Percentiles rank a stretch among this genome's conserved stretches.
Evolutionary conservation across 1,140 invertebrate genomes (phyloP).

Genomic region (silkworm (Bombyx mori)): DNA sequence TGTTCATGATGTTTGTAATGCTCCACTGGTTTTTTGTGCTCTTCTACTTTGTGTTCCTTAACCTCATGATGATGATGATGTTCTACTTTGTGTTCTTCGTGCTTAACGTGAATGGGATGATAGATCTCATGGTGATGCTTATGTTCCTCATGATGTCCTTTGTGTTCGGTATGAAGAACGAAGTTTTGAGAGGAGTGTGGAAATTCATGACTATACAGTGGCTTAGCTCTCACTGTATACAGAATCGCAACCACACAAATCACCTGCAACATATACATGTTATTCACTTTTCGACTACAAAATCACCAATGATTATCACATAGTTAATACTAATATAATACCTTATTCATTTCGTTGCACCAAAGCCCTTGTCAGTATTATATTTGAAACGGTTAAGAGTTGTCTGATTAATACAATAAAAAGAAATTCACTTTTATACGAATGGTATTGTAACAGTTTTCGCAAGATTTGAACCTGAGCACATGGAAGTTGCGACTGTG

Average conservation of each 20-base stretch:
- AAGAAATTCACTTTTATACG: slow-evolving; percentile 8
- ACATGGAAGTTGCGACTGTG: slow-evolving; percentile 4
- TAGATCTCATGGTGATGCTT: background rate
- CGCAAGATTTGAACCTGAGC: slow-evolving; percentile 7
- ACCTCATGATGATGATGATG: slow-evolving; percentile 6
- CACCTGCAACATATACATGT: slow-evolving; percentile 3
- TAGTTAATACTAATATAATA: background rate
- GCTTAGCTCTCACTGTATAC: too few species aligned
- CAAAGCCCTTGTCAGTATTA: background rate
- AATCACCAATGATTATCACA: background rate
- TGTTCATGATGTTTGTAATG: background rate
- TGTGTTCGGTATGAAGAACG: background rate
- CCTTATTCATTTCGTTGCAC: background rate
- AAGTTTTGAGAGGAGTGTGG: background rate
- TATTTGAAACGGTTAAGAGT: background rate
- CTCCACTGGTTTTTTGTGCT: background rate
- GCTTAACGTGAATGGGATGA: background rate
- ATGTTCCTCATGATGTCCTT: background rate
- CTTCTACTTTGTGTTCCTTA: slow-evolving; percentile 1
- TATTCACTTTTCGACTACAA: background rate
- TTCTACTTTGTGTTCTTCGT: slow-evolving; percentile 2
- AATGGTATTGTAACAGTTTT: slow-evolving; percentile 8
- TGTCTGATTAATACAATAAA: slow-evolving; percentile 5
- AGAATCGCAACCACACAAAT: background rate
- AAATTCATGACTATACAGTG: background rate